These are phyloP conservation scores for Unio delphinus DNA, from an alignment of 2,888 invertebrate species.

Conservation along the genomic window DNA sequence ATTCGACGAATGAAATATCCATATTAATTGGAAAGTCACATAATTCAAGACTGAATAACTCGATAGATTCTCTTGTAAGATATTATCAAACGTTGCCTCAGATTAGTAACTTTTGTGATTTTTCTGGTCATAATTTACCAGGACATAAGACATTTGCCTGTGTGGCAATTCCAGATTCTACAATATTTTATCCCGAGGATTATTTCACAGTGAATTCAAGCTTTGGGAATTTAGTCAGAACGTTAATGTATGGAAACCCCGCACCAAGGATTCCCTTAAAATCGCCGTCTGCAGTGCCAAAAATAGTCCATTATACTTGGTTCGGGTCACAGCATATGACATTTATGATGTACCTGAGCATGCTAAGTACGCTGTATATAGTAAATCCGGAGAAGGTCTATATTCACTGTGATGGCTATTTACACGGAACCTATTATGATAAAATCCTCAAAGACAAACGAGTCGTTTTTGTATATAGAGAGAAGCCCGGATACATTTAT, in stretches of 20 bases:
- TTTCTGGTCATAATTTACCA: no score
- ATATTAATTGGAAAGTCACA: constrained; percentile 2
- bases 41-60: neutral
- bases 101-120: no score
- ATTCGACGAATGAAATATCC: neutral
- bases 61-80: neutral
- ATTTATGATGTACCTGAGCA: constrained; percentile 64
- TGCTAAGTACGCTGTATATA: constrained; percentile 59
- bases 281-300: constrained; percentile 52
- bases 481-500: constrained; percentile 42
- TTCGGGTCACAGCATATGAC: constrained; percentile 54
- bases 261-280: constrained; percentile 26
- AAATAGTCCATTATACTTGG: constrained; percentile 67
- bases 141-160: no score
- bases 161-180: no score
- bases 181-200: constrained; percentile 43
- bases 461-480: constrained; percentile 41
- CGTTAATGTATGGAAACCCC: constrained; percentile 48
- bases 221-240: constrained; percentile 42
- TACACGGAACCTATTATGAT: constrained; percentile 57
- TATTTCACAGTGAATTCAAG: constrained; percentile 44
- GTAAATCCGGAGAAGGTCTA: constrained; percentile 58
- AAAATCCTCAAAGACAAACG: constrained; percentile 45
- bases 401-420: constrained; percentile 59
- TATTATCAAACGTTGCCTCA: no score